Base-by-base conservation (phyloP, 2,888 invertebrate genomes). In the Digitonthophagus gazella region DNA sequence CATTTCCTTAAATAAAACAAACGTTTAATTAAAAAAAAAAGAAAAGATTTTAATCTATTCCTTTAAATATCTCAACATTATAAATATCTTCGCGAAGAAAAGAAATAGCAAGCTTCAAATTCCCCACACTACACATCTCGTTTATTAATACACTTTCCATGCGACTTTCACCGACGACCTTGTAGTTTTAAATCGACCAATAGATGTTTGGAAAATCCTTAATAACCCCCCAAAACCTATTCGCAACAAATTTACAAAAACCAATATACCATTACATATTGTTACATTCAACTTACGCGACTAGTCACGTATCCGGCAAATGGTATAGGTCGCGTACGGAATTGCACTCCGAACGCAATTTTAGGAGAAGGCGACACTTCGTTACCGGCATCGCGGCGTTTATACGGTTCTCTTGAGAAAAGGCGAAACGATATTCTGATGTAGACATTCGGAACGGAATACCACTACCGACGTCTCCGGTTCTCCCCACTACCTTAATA, bases 111-210 rank as follows among this genome's bases (percentile, higher is more conserved):
- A 44, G 11, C 11, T 8, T 11, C 28, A 44, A 44, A n/a, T n/a
- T n/a, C n/a, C n/a, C 28, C 28, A 44, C 28, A 11, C 11, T 44
- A 44, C 6, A 44, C 28, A 11, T 44, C 28, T 11, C 6, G 2
- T 44, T 44, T 44, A 44, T 44, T 44, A 44, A 44, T 44, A 44
- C 11, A 11, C 28, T 44, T 44, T 44, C 28, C 64, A 58, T 65
- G 67, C 67, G 74, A 78, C 78, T 79, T 79, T 78, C 78, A 76
- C 77, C 74, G 72, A 66, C 75, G 78, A 78, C 79, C 79, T 79
- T 79, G 77, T 76, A 61, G 15, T 71, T 66, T 66, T 8, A 44
- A 44, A 44, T 44, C 28, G 11, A 44, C 28, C 28, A 44, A 44
- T 44, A 6, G 28, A 44, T 8, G 28, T 11, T 44, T 44, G 6